Evolutionary conservation across 2,113 vertebrate genomes (phyloP).

Genomic region (Ursus arctos): DNA sequence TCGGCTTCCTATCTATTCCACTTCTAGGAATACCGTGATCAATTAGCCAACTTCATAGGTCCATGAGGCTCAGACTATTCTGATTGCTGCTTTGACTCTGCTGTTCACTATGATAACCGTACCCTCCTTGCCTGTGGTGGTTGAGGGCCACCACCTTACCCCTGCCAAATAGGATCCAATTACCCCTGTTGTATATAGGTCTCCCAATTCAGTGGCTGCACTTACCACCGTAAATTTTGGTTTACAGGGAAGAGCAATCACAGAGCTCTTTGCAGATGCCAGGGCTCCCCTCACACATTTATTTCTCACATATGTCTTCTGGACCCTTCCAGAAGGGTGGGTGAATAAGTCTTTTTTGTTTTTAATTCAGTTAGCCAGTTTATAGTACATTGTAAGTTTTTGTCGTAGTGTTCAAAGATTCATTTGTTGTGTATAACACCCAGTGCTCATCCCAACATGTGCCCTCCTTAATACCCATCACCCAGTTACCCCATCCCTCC

Average conservation of each 20-base stretch:
- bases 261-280: not conserved
- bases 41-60: not conserved
- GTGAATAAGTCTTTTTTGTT: not conserved
- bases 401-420: too few relatives aligned
- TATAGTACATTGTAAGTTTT: too few relatives aligned
- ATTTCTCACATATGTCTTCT: not conserved
- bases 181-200: not conserved
- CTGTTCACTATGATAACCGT: not conserved
- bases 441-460: too few relatives aligned
- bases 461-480: too few relatives aligned
- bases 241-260: not conserved
- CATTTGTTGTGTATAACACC: too few relatives aligned
- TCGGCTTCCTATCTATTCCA: not conserved
- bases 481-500: too few relatives aligned
- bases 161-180: not conserved
- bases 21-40: not conserved
- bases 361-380: too few relatives aligned
- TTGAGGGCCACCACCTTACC: not conserved
- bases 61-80: not conserved
- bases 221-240: not conserved
- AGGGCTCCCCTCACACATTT: not conserved
- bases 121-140: not conserved
- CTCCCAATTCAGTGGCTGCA: not conserved
- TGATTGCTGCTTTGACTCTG: not conserved
- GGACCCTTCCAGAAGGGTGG: not conserved